Percentiles rank a stretch among this genome's conserved stretches.
Conservation (phyloP, 2,888 invertebrate genomes). For the Adelphocoris suturalis region DNA sequence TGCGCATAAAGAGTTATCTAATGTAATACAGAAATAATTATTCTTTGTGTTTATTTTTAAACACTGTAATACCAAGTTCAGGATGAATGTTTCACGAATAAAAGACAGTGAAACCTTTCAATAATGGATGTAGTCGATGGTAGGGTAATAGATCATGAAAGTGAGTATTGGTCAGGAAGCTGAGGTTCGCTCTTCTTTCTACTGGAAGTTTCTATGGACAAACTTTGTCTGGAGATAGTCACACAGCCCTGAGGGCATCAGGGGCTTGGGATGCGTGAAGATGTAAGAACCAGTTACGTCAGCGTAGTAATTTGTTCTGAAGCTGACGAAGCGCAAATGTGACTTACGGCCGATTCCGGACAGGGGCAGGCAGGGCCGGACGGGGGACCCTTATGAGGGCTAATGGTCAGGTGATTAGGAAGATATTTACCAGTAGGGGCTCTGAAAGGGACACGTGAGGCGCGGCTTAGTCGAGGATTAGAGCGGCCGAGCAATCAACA, state of each 20-base stretch:
- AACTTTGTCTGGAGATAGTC: not conserved
- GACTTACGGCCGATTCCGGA: constrained; percentile 34
- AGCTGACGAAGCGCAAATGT: constrained; percentile 56
- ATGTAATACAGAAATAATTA: no score
- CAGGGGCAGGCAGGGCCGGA: not conserved
- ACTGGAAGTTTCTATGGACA: no score
- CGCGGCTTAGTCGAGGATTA: constrained; percentile 34
- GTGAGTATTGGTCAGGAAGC: no score
- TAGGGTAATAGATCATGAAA: no score
- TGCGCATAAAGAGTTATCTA: no score
- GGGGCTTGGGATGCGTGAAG: not conserved
- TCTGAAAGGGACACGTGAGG: constrained; percentile 50
- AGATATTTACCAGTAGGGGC: constrained; percentile 55
- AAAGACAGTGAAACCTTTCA: no score
- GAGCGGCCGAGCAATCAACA: constrained; percentile 52
- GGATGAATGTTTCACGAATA: no score
- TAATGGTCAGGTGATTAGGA: constrained; percentile 57
- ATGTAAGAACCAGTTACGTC: constrained; percentile 48
- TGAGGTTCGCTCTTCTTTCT: no score
- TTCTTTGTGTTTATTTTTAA: no score
- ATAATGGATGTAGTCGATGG: no score
- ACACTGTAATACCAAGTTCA: no score
- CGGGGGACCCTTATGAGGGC: constrained; percentile 13
- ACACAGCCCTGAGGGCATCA: not conserved
- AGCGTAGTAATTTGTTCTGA: constrained; percentile 46